A percentile compares a stretch with the other conserved stretches of the same genome.
These are phyloP conservation scores for Megalurothrips usitatus DNA, from an alignment of 2,888 invertebrate genomes.

Conservation along the genomic window DNA sequence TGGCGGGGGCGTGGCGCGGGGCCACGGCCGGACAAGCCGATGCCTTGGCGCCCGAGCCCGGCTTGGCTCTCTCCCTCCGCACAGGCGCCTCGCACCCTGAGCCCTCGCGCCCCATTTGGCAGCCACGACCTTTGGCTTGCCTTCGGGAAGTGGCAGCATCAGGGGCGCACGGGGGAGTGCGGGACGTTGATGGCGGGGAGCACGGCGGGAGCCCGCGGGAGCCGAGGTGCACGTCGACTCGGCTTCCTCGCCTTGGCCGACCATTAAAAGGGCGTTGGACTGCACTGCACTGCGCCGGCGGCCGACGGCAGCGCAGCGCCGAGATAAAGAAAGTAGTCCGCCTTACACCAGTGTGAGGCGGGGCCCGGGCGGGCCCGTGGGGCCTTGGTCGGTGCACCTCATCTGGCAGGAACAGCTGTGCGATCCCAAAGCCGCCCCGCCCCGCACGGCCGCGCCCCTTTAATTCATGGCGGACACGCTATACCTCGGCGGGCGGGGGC, in stretches of 20 bases:
- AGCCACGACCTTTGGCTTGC: background rate
- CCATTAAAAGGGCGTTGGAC: background rate
- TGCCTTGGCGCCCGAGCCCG: no score
- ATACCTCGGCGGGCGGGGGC: background rate
- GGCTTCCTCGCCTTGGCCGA: no score
- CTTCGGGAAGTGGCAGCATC: background rate
- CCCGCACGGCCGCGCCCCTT: background rate
- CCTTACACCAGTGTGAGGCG: background rate
- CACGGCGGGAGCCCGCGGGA: background rate
- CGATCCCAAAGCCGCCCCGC: background rate
- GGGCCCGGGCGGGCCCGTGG: background rate
- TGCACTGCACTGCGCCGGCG: background rate
- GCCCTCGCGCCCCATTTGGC: background rate
- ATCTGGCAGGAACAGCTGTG: conserved; percentile 3
- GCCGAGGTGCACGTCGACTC: background rate
- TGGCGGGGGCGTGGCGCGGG: background rate
- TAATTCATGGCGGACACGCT: conserved; percentile 1
- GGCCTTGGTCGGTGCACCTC: background rate
- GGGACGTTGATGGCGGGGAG: background rate
- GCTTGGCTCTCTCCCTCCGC: no score
- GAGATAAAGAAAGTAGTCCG: background rate
- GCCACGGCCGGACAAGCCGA: no score
- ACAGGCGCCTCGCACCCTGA: background rate
- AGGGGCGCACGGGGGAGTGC: background rate
- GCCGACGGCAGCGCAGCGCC: background rate